phyloP scores from a whole-genome alignment of 1,140 invertebrate genomes.

The Leptinotarsa defecta region DNA sequence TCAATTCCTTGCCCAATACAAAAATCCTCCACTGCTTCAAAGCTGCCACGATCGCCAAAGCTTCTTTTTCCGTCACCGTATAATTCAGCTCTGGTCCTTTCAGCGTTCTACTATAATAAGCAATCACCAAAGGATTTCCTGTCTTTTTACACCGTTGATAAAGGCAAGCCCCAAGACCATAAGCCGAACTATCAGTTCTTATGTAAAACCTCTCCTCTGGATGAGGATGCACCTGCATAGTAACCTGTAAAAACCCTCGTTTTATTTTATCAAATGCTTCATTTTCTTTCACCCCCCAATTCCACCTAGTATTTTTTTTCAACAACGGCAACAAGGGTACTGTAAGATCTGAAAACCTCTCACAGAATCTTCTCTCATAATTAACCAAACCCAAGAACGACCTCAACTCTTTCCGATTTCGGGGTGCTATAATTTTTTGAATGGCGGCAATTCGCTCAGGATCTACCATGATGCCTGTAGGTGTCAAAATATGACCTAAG shows the following conservation, averaged over 20 bases:
- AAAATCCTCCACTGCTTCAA: not conserved
- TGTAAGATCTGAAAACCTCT: constrained; percentile 19
- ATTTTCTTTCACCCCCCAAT: not conserved
- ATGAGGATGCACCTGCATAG: not conserved
- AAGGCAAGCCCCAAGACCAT: constrained; percentile 10
- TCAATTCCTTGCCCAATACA: not conserved
- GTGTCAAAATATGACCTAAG: constrained; percentile 18
- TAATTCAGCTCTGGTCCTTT: not conserved
- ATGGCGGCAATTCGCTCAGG: constrained; percentile 11
- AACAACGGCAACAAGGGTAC: not conserved
- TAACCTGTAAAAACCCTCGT: not conserved
- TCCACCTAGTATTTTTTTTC: constrained; percentile 6
- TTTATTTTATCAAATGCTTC: not conserved
- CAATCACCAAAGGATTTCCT: not conserved
- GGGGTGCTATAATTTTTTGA: constrained; percentile 12
- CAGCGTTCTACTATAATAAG: not conserved
- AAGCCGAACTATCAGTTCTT: constrained; percentile 5
- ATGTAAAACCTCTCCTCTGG: not conserved
- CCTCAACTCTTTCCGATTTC: constrained; percentile 19
- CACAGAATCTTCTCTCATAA: constrained; percentile 16
- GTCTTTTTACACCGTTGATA: constrained; percentile 7
- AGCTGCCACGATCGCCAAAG: not conserved
- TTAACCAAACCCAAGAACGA: constrained; percentile 23
- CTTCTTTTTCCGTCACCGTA: not conserved
- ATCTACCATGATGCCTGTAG: not conserved